Evolutionary conservation across 2,888 invertebrate genomes (phyloP), one percentile per base, ranked within the genome.

Genomic region (Hermaeophaga mercurialis): DNA sequence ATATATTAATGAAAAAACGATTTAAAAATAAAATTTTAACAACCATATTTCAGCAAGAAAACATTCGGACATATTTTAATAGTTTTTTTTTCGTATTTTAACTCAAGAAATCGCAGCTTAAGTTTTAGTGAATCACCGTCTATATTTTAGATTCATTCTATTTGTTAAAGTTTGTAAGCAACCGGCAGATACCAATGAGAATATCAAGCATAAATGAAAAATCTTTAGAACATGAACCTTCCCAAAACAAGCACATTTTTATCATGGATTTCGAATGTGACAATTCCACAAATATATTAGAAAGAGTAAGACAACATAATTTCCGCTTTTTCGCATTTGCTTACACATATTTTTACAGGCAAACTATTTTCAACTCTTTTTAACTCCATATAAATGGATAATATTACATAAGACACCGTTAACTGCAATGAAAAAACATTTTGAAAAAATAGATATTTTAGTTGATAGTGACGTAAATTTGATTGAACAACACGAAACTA

Each of bases 321-420:
- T 12, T 26, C 9, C 18, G 12, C n/a, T 54, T 45, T 48, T 45
- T 19, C 11, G 12, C 7, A 39, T 11, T 14, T 41, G 8, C 3
- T 17, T 14, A 7, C n/a, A 45, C 19, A 33, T 22, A 22, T 22
- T 45, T 50, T 63, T 71, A 19, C 63, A 83, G 83, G 80, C 80
- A 1, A 79, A 77, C 50, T 60, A 70, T 7, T 63, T 73, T 9
- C 78, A 78, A 3, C 76, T 78, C 54, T 83, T 83, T 68, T 78
- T 78, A 45, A 76, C 80, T 0, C 83, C 84, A 0, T 80, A 79
- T 64, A 78, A 80, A 47, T 84, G 84, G 84, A 59, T 84, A 2
- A 53, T 70, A 3, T 61, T 80, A 15, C 26, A 36, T 8, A 36
- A 43, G n/a, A 15, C 24, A 24, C 5, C n/a, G 26, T 7, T 43